Evolutionary conservation across 2,888 invertebrate genomes (phyloP), one percentile per base, ranked within the genome.

Genomic region (Diogma glabrata): DNA sequence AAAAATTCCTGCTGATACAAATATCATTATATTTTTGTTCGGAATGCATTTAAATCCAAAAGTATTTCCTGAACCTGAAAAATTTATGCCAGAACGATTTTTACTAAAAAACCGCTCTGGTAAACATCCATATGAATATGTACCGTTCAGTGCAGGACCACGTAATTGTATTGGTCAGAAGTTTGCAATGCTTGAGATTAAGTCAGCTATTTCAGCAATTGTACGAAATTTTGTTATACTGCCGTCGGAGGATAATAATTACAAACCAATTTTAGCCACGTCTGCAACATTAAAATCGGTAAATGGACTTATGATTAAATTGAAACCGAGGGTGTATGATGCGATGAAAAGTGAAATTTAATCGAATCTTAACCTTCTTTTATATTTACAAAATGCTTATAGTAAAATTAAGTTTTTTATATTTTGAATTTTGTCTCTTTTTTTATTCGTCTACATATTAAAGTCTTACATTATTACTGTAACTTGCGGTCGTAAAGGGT

Each of bases 101-200:
- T 68, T 72, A 36, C 52, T 58, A 2, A 60, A 66, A 50, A 62
- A 67, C n/a, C 63, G 58, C 4, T 54, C 52, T 3, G 62, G 63
- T 22, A 64, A 63, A 2, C 72, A 70, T 49, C 72, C 75, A 0
- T 78, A 75, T 57, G 71, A 71, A 20, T 80, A 74, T 66, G 60
- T 81, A 2, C 75, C 78, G 1, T 81, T 81, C 52, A 81, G 80
- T 57, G 81, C 80, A 8, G 81, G 81, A 0, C 76, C 78, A 0
- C 73, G 81, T 40, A 81, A 81, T 59, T 79, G 79, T 56, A 75
- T 79, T 50, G 72, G 72, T 48, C 73, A 74, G 61, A 74, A 71
- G 60, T 72, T 68, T 62, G 75, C 68, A 36, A 66, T 75, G 63
- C 60, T 77, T 59, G 76, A 78, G 60, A 64, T 79, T 58, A 79